Conservation (phyloP, 1,140 invertebrate species). For the Nymphalis io region DNA sequence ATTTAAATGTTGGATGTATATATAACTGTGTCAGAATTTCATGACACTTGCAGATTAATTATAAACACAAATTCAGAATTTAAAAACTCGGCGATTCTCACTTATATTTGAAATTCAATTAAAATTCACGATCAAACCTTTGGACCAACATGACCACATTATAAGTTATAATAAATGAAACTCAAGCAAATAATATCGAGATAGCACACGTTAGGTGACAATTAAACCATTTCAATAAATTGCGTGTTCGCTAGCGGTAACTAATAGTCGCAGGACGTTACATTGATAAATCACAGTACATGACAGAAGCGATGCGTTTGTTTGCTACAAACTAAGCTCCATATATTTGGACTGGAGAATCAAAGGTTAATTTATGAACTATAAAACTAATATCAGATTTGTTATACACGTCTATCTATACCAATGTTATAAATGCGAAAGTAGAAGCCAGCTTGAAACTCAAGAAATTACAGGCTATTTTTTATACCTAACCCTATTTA, state of each 20-base stretch:
- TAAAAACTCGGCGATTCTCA: no score
- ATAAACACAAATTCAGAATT: no score
- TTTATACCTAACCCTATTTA: no score
- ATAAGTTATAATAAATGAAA: background rate
- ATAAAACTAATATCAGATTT: background rate
- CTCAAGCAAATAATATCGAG: background rate
- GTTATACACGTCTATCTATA: background rate
- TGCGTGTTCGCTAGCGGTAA: conserved; percentile 4
- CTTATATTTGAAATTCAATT: no score
- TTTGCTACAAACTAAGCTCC: background rate
- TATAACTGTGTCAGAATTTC: no score
- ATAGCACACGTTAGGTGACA: conserved; percentile 3
- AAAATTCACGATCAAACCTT: no score
- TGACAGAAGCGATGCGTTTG: conserved; percentile 19
- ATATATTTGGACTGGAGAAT: background rate
- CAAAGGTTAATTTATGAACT: background rate
- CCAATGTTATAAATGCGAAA: no score
- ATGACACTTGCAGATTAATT: no score
- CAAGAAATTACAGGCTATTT: no score
- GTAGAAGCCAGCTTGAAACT: no score
- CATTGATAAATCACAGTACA: conserved; percentile 26
- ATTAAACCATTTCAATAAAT: conserved; percentile 14
- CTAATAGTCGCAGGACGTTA: conserved; percentile 17
- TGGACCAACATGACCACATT: no score
- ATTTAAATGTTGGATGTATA: no score